A percentile compares a stretch with the other conserved stretches of the same genome.
These are phyloP conservation scores for Gallinago paraguaiae DNA, from an alignment of 2,113 vertebrate genomes.

Conservation along the genomic window DNA sequence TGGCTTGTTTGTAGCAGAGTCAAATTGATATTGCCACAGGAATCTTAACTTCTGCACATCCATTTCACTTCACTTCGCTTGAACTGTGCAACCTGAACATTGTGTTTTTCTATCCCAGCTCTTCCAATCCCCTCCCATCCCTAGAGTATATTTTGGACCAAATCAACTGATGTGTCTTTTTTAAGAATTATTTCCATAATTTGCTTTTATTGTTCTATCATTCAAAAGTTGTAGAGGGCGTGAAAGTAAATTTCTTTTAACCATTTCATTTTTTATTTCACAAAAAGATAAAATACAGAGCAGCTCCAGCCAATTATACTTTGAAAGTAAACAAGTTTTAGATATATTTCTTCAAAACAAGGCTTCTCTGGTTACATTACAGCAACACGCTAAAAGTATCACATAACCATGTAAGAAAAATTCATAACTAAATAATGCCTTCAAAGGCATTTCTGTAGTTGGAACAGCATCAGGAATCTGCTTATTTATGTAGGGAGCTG, in stretches of 20 bases:
- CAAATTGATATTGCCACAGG: not conserved
- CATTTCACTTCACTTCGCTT: not conserved
- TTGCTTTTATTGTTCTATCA: conserved; percentile 20
- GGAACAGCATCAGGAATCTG: conserved; percentile 75
- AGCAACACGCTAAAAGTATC: not conserved
- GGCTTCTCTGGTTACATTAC: not conserved
- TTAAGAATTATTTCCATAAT: conserved; percentile 1
- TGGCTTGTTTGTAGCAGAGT: not conserved
- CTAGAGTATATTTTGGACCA: conserved; percentile 43
- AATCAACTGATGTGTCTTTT: not conserved
- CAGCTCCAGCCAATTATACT: not conserved
- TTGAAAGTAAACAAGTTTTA: not conserved
- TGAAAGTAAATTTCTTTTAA: not conserved
- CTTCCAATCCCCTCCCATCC: conserved; percentile 54
- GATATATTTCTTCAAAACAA: not conserved
- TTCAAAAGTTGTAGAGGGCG: not conserved
- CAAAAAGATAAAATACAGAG: not conserved
- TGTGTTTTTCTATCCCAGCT: conserved; percentile 43
- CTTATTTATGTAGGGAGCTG: conserved; percentile 70
- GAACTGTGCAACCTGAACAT: conserved; percentile 58
- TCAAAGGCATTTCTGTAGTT: conserved; percentile 70
- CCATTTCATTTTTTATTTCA: not conserved
- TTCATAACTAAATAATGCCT: conserved; percentile 39
- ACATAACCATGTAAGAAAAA: conserved; percentile 28
- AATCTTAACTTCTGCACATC: not conserved